Evolutionary conservation across 2,113 vertebrate genomes (phyloP).

Genomic region (Pipra filicauda): DNA sequence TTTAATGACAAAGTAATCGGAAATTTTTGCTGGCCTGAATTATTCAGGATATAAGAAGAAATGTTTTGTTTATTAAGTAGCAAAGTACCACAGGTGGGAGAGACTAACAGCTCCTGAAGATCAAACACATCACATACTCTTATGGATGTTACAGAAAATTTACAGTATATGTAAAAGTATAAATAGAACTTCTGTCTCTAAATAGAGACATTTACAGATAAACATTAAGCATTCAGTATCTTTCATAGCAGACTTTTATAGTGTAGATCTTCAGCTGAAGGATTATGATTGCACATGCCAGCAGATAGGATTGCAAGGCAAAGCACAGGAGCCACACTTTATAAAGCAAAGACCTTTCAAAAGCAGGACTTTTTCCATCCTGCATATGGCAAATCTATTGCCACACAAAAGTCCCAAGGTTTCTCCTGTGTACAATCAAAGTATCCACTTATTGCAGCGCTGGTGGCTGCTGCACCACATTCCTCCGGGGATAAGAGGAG

Average conservation of each 20-base stretch:
- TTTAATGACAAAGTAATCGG: background rate
- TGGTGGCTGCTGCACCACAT: accelerated
- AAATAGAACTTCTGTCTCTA: background rate
- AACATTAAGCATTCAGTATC: background rate
- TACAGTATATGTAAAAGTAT: background rate
- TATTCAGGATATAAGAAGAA: background rate
- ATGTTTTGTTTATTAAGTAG: background rate
- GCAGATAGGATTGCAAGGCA: background rate
- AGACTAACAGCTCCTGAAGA: background rate
- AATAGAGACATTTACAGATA: background rate
- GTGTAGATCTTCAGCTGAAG: background rate
- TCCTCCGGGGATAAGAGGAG: background rate
- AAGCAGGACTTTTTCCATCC: no score
- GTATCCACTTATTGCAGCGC: background rate
- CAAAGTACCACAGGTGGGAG: background rate
- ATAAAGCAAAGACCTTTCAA: background rate
- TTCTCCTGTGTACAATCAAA: background rate
- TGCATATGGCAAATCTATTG: no score
- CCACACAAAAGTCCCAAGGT: background rate
- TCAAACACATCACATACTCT: background rate
- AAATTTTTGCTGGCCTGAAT: background rate
- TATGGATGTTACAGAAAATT: background rate
- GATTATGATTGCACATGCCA: background rate
- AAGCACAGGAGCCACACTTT: background rate
- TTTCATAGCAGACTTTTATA: background rate